phyloP scores from a whole-genome alignment of 2,113 vertebrate genomes.

The Carassius auratus region DNA sequence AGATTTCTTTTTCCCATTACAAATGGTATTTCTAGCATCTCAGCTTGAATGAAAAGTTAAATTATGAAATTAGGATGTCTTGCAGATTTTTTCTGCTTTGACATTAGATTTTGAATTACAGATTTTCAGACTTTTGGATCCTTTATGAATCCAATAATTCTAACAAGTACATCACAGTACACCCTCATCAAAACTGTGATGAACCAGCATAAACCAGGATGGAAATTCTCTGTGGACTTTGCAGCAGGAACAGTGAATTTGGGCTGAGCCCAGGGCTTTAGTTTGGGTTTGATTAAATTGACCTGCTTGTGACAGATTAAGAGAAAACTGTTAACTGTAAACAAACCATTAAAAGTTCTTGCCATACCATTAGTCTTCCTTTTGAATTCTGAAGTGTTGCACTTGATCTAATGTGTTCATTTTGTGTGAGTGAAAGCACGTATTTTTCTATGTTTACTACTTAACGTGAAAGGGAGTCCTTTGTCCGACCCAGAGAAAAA shows the following conservation, averaged over 20 bases:
- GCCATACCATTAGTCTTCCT: neutral
- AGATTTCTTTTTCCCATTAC: too few species aligned
- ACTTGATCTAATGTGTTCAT: slow-evolving; percentile 48
- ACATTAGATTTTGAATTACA: neutral
- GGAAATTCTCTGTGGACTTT: neutral
- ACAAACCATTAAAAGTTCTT: slow-evolving; percentile 8
- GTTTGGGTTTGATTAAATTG: neutral
- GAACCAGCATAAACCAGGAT: neutral
- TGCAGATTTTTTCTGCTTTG: neutral
- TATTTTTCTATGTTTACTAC: slow-evolving; percentile 40
- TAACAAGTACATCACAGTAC: neutral
- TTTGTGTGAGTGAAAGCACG: slow-evolving; percentile 14
- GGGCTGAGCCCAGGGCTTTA: neutral
- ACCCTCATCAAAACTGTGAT: neutral
- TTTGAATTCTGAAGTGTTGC: slow-evolving; percentile 39
- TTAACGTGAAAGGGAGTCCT: slow-evolving; percentile 13
- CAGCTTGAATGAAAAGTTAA: neutral
- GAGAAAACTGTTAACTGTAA: neutral
- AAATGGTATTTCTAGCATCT: neutral
- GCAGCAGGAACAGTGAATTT: neutral
- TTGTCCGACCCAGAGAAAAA: neutral
- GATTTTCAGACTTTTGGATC: neutral
- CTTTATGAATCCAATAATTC: neutral
- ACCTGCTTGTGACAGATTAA: neutral
- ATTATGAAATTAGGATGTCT: neutral